Percentiles rank a stretch among this genome's conserved stretches.
These are phyloP conservation scores for Zootermopsis nevadensis DNA, from an alignment of 2,888 invertebrate species.

Conservation along the genomic window DNA sequence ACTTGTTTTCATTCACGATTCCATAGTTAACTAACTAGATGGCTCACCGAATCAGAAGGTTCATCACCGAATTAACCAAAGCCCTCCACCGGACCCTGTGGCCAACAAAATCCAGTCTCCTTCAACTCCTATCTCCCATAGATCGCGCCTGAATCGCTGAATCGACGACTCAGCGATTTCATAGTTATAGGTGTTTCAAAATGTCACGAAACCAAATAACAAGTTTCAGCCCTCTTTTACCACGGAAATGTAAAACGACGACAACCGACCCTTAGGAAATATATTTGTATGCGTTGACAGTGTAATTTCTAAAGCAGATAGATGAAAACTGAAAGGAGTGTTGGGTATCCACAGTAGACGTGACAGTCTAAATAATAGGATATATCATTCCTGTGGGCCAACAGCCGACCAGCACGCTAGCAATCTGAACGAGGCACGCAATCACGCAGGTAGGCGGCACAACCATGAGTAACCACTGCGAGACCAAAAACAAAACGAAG, in stretches of 20 bases:
- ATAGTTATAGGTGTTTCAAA: background rate
- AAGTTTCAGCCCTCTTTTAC: background rate
- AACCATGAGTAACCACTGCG: background rate
- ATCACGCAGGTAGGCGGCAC: slow-evolving; percentile 16
- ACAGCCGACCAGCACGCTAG: background rate
- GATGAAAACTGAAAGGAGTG: background rate
- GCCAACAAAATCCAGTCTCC: too few relatives aligned
- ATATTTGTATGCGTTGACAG: background rate
- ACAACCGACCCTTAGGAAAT: background rate
- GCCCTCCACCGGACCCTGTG: too few relatives aligned
- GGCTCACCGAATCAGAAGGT: too few relatives aligned
- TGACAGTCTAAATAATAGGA: background rate
- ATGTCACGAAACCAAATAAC: background rate
- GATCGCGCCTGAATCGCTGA: too few relatives aligned
- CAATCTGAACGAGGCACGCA: slow-evolving; percentile 8
- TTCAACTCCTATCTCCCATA: too few relatives aligned
- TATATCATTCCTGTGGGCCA: background rate
- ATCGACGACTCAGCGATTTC: too few relatives aligned
- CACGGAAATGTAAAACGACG: background rate
- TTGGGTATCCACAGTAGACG: background rate
- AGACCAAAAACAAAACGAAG: background rate
- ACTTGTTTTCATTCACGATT: too few relatives aligned
- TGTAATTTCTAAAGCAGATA: background rate
- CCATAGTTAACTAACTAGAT: too few relatives aligned
- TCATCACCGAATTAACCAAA: too few relatives aligned